These are phyloP conservation scores for Myrmophylax atrothorax DNA, from an alignment of 2,113 vertebrate genomes.

Conservation along the genomic window DNA sequence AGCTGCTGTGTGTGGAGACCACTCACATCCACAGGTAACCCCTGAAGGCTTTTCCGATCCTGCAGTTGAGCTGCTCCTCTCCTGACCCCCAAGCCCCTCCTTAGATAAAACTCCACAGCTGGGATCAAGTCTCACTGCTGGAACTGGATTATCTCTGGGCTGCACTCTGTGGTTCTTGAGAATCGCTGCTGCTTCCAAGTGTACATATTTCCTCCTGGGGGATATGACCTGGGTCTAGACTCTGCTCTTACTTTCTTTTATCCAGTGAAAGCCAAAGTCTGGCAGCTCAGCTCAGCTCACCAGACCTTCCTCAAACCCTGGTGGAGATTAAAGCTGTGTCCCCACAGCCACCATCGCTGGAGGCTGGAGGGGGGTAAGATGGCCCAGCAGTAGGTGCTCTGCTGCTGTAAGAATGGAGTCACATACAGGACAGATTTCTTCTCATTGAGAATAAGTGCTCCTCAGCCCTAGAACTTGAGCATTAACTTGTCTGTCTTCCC, in stretches of 20 bases:
- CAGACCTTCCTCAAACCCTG: neutral
- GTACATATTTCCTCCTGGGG: neutral
- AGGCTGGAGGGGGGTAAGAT: neutral
- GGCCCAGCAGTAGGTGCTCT: neutral
- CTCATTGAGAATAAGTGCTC: neutral
- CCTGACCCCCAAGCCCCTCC: neutral
- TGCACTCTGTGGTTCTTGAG: neutral
- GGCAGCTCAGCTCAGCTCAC: neutral
- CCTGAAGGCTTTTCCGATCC: neutral
- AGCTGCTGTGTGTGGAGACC: neutral
- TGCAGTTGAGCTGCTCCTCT: neutral
- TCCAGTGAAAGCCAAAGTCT: neutral
- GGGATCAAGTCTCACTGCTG: neutral
- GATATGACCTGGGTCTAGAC: neutral
- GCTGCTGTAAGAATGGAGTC: neutral
- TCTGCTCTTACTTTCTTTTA: neutral
- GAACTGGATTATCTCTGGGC: neutral
- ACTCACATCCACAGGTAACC: neutral
- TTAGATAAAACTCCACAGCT: neutral
- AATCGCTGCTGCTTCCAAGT: neutral
- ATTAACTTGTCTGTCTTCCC: neutral
- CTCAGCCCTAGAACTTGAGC: neutral
- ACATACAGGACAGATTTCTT: neutral
- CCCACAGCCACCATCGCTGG: rapidly evolving
- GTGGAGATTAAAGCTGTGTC: neutral